Conservation (phyloP, 2,888 invertebrate genomes). For the Yponomeuta sedellus region DNA sequence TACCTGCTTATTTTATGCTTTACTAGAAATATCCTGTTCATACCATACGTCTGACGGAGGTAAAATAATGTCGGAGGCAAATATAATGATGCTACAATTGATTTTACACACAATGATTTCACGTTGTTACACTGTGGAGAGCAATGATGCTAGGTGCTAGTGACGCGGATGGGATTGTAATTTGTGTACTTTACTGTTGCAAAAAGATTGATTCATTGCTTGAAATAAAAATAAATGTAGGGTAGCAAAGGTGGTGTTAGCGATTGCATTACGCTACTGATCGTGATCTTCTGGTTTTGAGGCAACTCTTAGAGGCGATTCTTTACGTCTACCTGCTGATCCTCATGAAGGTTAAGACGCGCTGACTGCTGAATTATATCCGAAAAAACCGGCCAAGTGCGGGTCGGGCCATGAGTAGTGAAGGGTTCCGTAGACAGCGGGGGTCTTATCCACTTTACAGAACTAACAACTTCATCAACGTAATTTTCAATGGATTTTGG, state of each 20-base stretch:
- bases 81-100: slow-evolving; percentile 2
- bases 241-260: neutral
- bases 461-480: no score
- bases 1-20: neutral
- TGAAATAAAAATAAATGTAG: neutral
- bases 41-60: neutral
- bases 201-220: neutral
- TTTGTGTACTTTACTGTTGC: neutral
- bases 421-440: no score
- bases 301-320: no score
- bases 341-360: no score
- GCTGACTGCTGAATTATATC: no score
- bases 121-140: neutral
- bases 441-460: no score
- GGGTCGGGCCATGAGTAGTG: no score
- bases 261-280: no score
- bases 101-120: neutral
- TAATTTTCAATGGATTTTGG: no score
- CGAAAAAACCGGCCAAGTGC: no score
- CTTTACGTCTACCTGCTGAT: no score
- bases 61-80: neutral
- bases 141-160: neutral
- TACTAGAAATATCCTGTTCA: neutral
- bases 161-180: neutral
- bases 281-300: no score